Conservation (phyloP, 2,113 vertebrate species). For the Erpornis zantholeuca region DNA sequence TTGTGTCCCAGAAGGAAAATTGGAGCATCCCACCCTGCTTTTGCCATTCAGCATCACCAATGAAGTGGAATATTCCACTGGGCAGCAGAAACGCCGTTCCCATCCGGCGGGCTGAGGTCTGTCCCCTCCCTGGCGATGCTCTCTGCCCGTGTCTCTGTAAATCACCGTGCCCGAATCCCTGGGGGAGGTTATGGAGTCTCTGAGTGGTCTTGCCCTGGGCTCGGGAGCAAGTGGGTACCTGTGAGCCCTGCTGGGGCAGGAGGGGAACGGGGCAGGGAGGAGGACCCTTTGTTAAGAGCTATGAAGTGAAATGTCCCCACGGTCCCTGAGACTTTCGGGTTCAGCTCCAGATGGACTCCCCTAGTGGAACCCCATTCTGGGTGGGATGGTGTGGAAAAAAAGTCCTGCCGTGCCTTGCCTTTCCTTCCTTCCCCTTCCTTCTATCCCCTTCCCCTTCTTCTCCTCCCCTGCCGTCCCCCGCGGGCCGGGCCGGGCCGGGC, state of each 20-base stretch:
- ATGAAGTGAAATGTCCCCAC: not conserved
- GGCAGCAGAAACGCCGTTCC: not conserved
- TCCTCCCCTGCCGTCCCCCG: not conserved
- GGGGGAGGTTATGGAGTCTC: rapidly evolving
- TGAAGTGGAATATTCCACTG: not conserved
- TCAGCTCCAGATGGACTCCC: not conserved
- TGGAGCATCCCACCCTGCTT: not conserved
- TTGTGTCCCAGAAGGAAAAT: not conserved
- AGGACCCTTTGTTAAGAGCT: not conserved
- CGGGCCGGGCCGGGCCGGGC: conserved; percentile 16
- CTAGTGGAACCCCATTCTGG: too few species aligned
- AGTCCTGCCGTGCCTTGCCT: not conserved
- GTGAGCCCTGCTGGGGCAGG: not conserved
- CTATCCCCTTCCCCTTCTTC: not conserved
- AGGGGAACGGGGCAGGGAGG: not conserved
- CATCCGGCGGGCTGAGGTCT: rapidly evolving
- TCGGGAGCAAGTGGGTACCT: rapidly evolving
- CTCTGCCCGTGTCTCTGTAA: not conserved
- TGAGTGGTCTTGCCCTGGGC: rapidly evolving
- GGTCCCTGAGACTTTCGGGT: not conserved
- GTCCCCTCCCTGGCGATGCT: rapidly evolving
- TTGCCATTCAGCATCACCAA: not conserved
- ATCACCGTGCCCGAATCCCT: not conserved
- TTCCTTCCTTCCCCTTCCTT: not conserved
- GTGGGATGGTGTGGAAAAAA: not conserved